Evolutionary conservation across 2,113 vertebrate genomes (phyloP).

Genomic region (Chlamydotis undulata): DNA sequence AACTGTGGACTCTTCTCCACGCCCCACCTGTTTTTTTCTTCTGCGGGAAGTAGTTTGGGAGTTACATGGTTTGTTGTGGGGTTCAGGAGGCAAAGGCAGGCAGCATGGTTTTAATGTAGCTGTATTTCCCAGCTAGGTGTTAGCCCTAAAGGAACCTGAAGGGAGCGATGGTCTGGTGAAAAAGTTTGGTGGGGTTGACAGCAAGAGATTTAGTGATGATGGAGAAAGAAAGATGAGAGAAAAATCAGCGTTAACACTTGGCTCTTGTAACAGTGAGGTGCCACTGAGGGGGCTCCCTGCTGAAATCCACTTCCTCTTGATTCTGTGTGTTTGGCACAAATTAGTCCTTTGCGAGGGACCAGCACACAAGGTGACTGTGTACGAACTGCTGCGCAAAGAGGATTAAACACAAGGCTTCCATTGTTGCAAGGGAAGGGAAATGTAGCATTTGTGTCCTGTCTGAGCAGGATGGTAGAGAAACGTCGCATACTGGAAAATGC

Average conservation of each 20-base stretch:
- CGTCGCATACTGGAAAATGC: not conserved
- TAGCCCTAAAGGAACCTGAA: not conserved
- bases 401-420: constrained; percentile 45
- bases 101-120: not conserved
- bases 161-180: not conserved
- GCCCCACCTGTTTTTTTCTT: not conserved
- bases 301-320: constrained; percentile 48
- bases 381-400: constrained; percentile 32
- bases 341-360: constrained; percentile 2
- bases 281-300: constrained; percentile 21
- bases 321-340: constrained; percentile 21
- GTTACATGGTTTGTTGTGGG: not conserved
- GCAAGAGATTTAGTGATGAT: not conserved
- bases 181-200: not conserved
- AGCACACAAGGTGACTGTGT: constrained; percentile 60
- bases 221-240: constrained; percentile 29
- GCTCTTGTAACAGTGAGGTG: constrained; percentile 32
- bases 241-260: constrained; percentile 36
- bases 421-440: constrained; percentile 23
- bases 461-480: not conserved
- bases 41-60: not conserved
- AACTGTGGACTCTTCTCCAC: not conserved
- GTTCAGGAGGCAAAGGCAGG: not conserved
- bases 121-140: not conserved
- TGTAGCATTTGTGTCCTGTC: not conserved